These are phyloP conservation scores for Dysidea cf. avara DNA, from an alignment of 37 sponge, comb jelly and placozoan species.

Conservation along the genomic window DNA sequence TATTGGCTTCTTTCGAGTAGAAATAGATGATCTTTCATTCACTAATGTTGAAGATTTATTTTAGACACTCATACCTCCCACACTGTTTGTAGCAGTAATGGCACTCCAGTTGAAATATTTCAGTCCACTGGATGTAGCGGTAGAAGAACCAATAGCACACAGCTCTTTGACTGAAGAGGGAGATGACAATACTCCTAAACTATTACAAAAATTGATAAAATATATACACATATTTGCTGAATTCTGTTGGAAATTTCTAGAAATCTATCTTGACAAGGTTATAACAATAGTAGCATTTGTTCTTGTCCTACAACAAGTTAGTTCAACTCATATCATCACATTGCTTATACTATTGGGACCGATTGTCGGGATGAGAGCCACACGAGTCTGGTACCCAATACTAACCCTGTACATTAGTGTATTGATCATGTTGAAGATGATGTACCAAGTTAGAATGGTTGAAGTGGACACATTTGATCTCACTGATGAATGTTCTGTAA, in stretches of 20 bases:
- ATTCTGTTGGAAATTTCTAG: constrained; percentile 60
- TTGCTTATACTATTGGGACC: constrained; percentile 37
- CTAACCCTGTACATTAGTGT: constrained; percentile 53
- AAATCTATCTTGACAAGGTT: constrained; percentile 70
- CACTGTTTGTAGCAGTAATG: constrained; percentile 70
- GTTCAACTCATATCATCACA: constrained; percentile 42
- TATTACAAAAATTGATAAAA: too few relatives aligned
- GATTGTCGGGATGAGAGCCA: too few relatives aligned
- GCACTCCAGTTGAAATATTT: constrained; percentile 77
- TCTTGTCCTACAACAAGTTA: constrained; percentile 36
- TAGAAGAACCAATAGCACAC: too few relatives aligned
- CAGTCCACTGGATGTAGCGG: too few relatives aligned
- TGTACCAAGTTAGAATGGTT: constrained; percentile 54
- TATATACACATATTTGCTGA: too few relatives aligned
- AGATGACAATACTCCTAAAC: too few relatives aligned
- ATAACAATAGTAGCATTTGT: constrained; percentile 38
- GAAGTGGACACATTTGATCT: constrained; percentile 3
- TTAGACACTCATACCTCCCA: constrained; percentile 57
- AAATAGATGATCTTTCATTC: not conserved
- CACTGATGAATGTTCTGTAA: not conserved
- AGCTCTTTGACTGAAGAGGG: too few relatives aligned
- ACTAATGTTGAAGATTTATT: constrained; percentile 18
- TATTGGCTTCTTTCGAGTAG: constrained; percentile 41
- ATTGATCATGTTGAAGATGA: constrained; percentile 29
- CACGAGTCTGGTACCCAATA: too few relatives aligned